Evolutionary conservation across 1,140 invertebrate species (phyloP).

Genomic region (Bradysia coprophila): DNA sequence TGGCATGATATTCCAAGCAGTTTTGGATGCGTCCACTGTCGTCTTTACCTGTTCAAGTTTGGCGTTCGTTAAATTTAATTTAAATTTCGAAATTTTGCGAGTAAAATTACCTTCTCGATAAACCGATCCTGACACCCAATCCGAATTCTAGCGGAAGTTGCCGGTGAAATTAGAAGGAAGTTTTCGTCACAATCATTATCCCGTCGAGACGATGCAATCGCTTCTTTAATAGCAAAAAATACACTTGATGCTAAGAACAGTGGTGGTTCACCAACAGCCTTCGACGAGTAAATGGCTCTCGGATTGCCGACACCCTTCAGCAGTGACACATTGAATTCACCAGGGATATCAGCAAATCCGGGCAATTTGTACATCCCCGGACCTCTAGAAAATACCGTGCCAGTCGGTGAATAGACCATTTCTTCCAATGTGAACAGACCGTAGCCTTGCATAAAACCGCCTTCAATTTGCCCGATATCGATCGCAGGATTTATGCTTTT

Average conservation of each 20-base stretch:
- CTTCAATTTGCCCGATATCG: conserved; percentile 92
- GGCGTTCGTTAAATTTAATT: too few species aligned
- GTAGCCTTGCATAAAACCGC: conserved; percentile 84
- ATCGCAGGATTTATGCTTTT: conserved; percentile 89
- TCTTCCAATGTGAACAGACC: conserved; percentile 85
- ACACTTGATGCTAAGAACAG: conserved; percentile 71
- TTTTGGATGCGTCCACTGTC: too few species aligned
- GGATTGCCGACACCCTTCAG: conserved; percentile 75
- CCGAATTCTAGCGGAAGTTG: conserved; percentile 72
- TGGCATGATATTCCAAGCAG: too few species aligned
- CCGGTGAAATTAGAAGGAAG: conserved; percentile 70
- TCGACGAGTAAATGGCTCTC: conserved; percentile 84
- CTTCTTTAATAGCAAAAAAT: conserved; percentile 84
- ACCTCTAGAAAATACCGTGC: conserved; percentile 62
- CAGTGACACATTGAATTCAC: conserved; percentile 82
- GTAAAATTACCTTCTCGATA: conserved; percentile 61
- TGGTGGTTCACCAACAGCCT: conserved; percentile 93
- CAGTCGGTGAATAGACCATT: conserved; percentile 65
- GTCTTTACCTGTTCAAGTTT: too few species aligned
- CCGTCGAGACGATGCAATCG: conserved; percentile 54
- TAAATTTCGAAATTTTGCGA: too few species aligned
- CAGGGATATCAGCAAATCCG: conserved; percentile 73
- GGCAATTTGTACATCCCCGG: conserved; percentile 91
- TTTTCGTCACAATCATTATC: conserved; percentile 38
- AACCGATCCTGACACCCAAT: conserved; percentile 78